These are phyloP conservation scores for Saguinus midas DNA, from an alignment of 2,113 vertebrate genomes.

Conservation along the genomic window DNA sequence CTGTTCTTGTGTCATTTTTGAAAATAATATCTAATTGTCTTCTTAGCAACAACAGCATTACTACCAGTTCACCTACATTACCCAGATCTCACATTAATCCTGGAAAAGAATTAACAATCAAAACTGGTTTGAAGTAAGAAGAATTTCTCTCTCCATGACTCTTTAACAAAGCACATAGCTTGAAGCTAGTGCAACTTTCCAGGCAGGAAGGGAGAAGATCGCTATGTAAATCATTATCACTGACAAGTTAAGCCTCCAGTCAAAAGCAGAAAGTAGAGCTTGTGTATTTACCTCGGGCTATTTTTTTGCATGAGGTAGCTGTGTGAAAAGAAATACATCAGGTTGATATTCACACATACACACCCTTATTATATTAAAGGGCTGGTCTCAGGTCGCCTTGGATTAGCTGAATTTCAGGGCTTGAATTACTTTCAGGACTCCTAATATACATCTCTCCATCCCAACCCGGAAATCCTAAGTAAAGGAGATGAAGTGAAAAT, in stretches of 20 bases:
- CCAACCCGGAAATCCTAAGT: not conserved
- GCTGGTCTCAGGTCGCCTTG: not conserved
- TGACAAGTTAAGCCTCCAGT: constrained; percentile 75
- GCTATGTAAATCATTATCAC: constrained; percentile 72
- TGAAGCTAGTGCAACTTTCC: constrained; percentile 60
- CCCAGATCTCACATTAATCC: not conserved
- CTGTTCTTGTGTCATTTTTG: not conserved
- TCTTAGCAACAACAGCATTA: not conserved
- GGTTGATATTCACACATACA: not conserved
- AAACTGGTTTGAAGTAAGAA: constrained; percentile 30
- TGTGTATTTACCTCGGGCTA: constrained; percentile 69
- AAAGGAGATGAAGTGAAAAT: not conserved
- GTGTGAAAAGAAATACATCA: constrained; percentile 52
- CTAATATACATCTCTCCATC: not conserved
- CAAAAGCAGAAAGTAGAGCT: constrained; percentile 56
- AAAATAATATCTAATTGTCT: not conserved
- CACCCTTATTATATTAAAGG: not conserved
- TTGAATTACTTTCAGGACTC: not conserved
- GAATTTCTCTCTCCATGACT: not conserved
- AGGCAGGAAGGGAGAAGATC: constrained; percentile 55
- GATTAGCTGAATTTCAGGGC: constrained; percentile 1
- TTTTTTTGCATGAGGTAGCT: constrained; percentile 60
- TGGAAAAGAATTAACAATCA: constrained; percentile 47
- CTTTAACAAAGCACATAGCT: constrained; percentile 68
- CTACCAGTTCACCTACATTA: not conserved